Base-by-base conservation (phyloP, 2,888 invertebrate genomes). In the Terebella lapidaria region DNA sequence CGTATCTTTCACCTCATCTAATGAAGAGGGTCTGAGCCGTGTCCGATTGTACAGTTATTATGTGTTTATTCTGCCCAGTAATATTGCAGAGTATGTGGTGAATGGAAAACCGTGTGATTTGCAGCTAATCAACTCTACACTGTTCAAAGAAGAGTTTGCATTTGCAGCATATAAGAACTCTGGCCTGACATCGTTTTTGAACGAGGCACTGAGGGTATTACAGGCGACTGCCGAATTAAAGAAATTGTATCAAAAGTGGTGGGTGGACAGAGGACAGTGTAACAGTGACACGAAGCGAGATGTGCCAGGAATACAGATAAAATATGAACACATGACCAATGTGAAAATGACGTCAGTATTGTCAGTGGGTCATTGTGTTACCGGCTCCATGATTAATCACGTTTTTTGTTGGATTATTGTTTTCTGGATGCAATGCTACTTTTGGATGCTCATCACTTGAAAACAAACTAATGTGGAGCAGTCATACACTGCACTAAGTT, bases 81-180 rank as follows among this genome's bases (percentile, higher is more conserved):
- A 54, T 18, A 61, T 61, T 29, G 61, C 52, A 5, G 61, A 61
- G 22, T 61, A 61, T 28, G 49, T 61, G 5, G 52, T 52, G 1
- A 4, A 52, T 27, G 22, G 58, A 28, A 27, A 49, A 3, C 61
- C 61, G 2, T 61, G 61, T 55, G 58, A 61, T 42, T 45, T 61
- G n/a, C 29, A 45, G 3, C 24, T 46, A 10, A 49, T 61, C 5
- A 56, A 54, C 22, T 29, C 24, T 20, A 56, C 55, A 42, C 29
- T 61, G 42, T 27, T 61, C 15, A 29, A 55, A 42, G 22, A 53
- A 20, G 55, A 56, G 15, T 58, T 56, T n/a, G 57, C 60, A 20
- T 25, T 61, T 15, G 61, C 61, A 1, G 51, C 56, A 20, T 58
- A 46, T 1, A 58, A 58, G 29, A 54, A 47, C 54, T 61, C 57